A percentile compares a stretch with the other conserved stretches of the same genome.
Evolutionary conservation across 2,888 invertebrate species (phyloP).

Genomic region (Chrysolina oricalcia): DNA sequence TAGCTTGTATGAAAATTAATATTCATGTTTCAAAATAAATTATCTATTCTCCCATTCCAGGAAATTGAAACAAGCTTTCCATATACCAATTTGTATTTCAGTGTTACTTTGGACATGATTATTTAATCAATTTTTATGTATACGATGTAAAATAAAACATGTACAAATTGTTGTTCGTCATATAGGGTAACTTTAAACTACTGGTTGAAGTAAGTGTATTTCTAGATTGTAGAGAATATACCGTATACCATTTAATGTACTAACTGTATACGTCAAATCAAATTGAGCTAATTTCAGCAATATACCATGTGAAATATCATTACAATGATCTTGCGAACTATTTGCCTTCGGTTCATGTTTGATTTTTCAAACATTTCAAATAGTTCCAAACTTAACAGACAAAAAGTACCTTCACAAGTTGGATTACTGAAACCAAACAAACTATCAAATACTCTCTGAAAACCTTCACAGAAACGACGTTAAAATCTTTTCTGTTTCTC

Average conservation of each 20-base stretch:
- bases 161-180: slow-evolving; percentile 61
- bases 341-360: not conserved
- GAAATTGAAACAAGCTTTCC: too few species aligned
- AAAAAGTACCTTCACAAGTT: too few species aligned
- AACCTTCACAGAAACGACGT: too few species aligned
- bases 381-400: too few species aligned
- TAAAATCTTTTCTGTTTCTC: too few species aligned
- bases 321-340: not conserved
- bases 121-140: slow-evolving; percentile 53
- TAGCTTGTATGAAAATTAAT: too few species aligned
- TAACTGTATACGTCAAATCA: slow-evolving; percentile 19
- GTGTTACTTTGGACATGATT: slow-evolving; percentile 11
- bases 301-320: not conserved
- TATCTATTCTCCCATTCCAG: too few species aligned
- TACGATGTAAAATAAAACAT: slow-evolving; percentile 68
- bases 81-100: not conserved
- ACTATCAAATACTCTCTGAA: too few species aligned
- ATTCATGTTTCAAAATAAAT: too few species aligned
- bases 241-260: slow-evolving; percentile 10
- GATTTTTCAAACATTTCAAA: not conserved
- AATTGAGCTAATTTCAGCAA: not conserved
- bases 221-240: slow-evolving; percentile 30
- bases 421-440: too few species aligned
- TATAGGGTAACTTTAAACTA: slow-evolving; percentile 15
- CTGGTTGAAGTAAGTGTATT: slow-evolving; percentile 20